Evolutionary conservation across 1,140 invertebrate genomes (phyloP).

Genomic region (Microplitis mediator): DNA sequence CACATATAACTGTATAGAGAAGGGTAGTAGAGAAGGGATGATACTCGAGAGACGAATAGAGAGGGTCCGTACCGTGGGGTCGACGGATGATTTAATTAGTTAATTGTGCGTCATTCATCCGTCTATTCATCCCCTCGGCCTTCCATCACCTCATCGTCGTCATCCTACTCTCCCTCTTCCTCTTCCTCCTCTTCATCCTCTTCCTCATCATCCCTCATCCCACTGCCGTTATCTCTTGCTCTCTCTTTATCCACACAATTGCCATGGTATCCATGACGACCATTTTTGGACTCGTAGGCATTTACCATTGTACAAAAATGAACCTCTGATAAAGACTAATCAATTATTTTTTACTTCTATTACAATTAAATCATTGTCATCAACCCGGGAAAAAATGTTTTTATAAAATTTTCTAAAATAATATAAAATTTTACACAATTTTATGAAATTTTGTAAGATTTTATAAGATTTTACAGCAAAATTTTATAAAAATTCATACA

Average conservation of each 20-base stretch:
- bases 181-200: background rate
- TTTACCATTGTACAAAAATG: no score
- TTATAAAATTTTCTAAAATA: no score
- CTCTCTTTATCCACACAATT: conserved; percentile 37
- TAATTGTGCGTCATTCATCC: conserved; percentile 64
- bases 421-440: no score
- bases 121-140: conserved; percentile 58
- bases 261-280: conserved; percentile 57
- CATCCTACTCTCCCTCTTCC: conserved; percentile 32
- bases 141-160: conserved; percentile 17
- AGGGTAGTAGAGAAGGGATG: conserved; percentile 43
- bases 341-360: no score
- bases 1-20: background rate
- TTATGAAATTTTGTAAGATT: no score
- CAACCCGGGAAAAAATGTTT: no score
- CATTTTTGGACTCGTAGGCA: conserved; percentile 37
- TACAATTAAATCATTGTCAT: no score
- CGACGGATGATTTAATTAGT: conserved; percentile 62
- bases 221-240: background rate
- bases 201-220: background rate
- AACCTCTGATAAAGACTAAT: no score
- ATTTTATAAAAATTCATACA: no score
- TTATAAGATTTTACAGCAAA: no score
- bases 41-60: conserved; percentile 39
- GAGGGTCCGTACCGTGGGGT: conserved; percentile 46